These are phyloP conservation scores for Malurus elegans DNA, from an alignment of 2,113 vertebrate genomes.

Conservation along the genomic window DNA sequence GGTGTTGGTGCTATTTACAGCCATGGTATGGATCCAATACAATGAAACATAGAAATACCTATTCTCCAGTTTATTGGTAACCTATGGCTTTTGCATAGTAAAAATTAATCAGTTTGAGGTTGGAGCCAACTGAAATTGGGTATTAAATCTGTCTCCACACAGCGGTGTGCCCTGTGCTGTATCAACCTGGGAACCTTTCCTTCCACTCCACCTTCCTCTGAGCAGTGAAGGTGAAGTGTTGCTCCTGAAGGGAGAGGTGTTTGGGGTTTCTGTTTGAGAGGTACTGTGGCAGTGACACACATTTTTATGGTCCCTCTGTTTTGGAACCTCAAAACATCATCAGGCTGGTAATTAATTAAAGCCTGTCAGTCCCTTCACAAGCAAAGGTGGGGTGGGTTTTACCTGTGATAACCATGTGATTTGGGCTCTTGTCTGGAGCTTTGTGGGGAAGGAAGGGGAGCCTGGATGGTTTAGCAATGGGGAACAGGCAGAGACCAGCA, in stretches of 20 bases:
- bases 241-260: not conserved
- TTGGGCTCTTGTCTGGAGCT: not conserved
- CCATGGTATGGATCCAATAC: rapidly evolving
- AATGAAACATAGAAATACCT: not conserved
- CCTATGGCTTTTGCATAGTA: not conserved
- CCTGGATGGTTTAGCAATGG: not conserved
- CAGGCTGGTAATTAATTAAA: not conserved
- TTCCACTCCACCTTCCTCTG: not conserved
- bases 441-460: not conserved
- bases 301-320: not conserved
- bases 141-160: not conserved
- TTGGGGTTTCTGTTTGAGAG: not conserved
- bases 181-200: not conserved
- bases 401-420: not conserved
- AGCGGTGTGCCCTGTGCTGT: not conserved
- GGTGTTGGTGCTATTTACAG: not conserved
- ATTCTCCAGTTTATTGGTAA: not conserved
- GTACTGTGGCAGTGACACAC: not conserved
- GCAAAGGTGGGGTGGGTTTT: not conserved
- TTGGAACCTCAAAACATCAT: not conserved
- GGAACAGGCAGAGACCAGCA: not conserved
- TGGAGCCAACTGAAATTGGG: not conserved
- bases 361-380: not conserved
- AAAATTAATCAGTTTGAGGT: not conserved
- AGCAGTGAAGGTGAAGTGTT: not conserved